Evolutionary conservation across 1,140 invertebrate species (phyloP).

Genomic region (Polyergus mexicanus): DNA sequence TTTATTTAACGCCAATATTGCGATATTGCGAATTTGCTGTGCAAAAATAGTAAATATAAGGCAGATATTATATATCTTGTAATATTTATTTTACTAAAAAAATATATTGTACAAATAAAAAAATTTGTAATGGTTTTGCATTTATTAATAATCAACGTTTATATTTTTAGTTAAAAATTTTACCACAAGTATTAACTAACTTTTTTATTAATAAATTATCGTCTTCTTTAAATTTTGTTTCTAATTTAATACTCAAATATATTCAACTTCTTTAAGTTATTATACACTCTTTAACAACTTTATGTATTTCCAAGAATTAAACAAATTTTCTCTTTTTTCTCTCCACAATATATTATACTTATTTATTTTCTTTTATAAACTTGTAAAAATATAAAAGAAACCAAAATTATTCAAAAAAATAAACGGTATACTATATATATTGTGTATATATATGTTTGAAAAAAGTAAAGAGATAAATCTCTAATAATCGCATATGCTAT

Average conservation of each 20-base stretch:
- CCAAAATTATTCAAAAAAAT: background rate
- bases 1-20: slow-evolving; percentile 12
- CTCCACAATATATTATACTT: too few species aligned
- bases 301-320: background rate
- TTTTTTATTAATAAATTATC: slow-evolving; percentile 13
- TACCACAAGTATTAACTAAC: background rate
- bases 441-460: too few species aligned
- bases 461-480: background rate
- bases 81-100: background rate
- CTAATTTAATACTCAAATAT: background rate
- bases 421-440: too few species aligned
- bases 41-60: slow-evolving; percentile 17
- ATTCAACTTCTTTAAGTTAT: background rate
- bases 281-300: background rate
- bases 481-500: background rate
- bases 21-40: background rate
- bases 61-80: background rate
- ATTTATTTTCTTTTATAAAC: background rate
- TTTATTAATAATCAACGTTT: background rate
- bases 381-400: background rate
- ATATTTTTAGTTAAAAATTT: background rate
- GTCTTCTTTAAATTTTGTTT: background rate
- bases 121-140: background rate
- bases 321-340: background rate
- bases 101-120: background rate